phyloP scores from a whole-genome alignment of 2,888 invertebrate species.

The Platycnemis pennipes region DNA sequence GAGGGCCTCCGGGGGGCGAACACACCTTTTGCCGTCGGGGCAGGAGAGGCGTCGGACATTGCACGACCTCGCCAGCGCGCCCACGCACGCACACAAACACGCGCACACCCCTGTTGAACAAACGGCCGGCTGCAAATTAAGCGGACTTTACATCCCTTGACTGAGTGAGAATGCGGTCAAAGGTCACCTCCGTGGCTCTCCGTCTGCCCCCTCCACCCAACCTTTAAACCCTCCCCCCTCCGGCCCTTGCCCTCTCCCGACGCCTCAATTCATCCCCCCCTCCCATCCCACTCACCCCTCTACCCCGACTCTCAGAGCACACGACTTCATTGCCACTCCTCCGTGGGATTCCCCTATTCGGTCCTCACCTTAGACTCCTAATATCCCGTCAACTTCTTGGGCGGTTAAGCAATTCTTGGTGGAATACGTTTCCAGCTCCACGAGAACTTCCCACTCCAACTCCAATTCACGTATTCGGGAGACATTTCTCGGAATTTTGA shows the following conservation, averaged over 20 bases:
- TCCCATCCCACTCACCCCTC: background rate
- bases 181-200: background rate
- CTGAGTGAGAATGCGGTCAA: constrained; percentile 21
- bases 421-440: background rate
- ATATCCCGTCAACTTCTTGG: background rate
- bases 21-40: background rate
- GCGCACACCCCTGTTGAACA: background rate
- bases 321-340: background rate
- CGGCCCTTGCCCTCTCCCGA: background rate
- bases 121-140: background rate
- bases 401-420: background rate
- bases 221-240: background rate
- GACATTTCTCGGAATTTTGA: background rate
- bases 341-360: background rate
- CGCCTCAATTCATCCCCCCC: background rate
- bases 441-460: background rate
- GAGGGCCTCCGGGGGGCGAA: background rate
- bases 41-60: background rate
- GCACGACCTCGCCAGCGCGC: background rate
- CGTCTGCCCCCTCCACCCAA: background rate
- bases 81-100: background rate
- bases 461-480: background rate
- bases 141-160: constrained; percentile 20
- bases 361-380: background rate
- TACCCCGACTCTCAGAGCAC: background rate